Conservation (phyloP, 2,113 vertebrate genomes). For the Ia io region DNA sequence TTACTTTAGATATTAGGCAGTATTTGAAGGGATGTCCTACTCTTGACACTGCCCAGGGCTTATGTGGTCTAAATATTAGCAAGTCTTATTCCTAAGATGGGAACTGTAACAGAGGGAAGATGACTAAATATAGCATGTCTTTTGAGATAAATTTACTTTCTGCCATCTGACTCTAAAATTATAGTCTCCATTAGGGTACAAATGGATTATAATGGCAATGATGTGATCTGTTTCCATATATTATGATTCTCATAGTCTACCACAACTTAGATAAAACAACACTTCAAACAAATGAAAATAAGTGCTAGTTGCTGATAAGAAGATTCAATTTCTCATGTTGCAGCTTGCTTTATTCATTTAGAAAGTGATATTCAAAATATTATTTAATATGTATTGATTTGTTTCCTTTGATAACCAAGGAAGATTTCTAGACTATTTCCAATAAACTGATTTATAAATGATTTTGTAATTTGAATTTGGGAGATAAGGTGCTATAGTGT, state of each 20-base stretch:
- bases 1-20: conserved; percentile 52
- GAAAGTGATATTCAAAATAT: conserved; percentile 3
- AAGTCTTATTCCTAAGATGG: conserved; percentile 49
- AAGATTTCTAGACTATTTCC: background rate
- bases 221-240: conserved; percentile 13
- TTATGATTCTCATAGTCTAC: conserved; percentile 34
- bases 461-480: background rate
- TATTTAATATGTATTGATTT: conserved; percentile 2
- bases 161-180: conserved; percentile 48
- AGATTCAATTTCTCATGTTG: conserved; percentile 40
- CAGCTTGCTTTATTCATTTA: conserved; percentile 45
- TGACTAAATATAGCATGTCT: conserved; percentile 54
- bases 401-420: conserved; percentile 45
- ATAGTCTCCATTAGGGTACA: conserved; percentile 50
- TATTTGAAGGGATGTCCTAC: conserved; percentile 30
- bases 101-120: conserved; percentile 40
- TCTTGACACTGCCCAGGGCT: conserved; percentile 29
- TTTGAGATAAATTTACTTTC: conserved; percentile 39
- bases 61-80: conserved; percentile 47
- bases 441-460: background rate
- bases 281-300: conserved; percentile 43
- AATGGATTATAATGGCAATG: conserved; percentile 42
- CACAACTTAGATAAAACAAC: conserved; percentile 41
- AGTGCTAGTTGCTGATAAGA: conserved; percentile 35
- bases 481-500: background rate